Conservation (phyloP, 1,140 invertebrate genomes). For the Stegodyphus dumicola region DNA sequence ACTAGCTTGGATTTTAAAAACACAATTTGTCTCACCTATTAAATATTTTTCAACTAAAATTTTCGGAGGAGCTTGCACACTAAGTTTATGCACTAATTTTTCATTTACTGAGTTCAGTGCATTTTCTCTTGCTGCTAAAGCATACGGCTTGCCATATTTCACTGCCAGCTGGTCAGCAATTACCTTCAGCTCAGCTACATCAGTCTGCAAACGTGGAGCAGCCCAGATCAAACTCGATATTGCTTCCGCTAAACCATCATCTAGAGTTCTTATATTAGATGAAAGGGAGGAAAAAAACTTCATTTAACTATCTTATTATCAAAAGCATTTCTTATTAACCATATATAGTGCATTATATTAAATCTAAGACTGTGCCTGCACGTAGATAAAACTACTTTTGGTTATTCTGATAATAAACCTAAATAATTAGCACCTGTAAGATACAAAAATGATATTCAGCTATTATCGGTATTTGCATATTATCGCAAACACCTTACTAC, state of each 20-base stretch:
- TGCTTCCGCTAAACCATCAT: conserved; percentile 94
- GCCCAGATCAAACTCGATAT: conserved; percentile 98
- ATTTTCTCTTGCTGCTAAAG: conserved; percentile 83
- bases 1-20: conserved; percentile 17
- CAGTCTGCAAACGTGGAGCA: conserved; percentile 78
- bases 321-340: neutral
- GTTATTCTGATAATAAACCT: no score
- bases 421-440: no score
- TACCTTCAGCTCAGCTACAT: conserved; percentile 82
- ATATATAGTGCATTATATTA: neutral
- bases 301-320: no score
- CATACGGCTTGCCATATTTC: conserved; percentile 96
- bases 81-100: conserved; percentile 95
- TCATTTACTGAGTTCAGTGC: conserved; percentile 86
- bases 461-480: no score
- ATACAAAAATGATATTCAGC: no score
- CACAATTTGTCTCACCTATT: conserved; percentile 69
- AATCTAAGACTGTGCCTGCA: neutral
- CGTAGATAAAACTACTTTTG: no score
- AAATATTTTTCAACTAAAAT: conserved; percentile 95
- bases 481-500: no score
- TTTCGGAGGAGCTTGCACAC: conserved; percentile 95
- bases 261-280: conserved; percentile 77
- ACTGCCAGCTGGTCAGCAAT: conserved; percentile 88
- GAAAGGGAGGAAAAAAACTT: neutral